These are phyloP conservation scores for Thalpophila matura DNA, from an alignment of 2,888 invertebrate species.

Conservation along the genomic window DNA sequence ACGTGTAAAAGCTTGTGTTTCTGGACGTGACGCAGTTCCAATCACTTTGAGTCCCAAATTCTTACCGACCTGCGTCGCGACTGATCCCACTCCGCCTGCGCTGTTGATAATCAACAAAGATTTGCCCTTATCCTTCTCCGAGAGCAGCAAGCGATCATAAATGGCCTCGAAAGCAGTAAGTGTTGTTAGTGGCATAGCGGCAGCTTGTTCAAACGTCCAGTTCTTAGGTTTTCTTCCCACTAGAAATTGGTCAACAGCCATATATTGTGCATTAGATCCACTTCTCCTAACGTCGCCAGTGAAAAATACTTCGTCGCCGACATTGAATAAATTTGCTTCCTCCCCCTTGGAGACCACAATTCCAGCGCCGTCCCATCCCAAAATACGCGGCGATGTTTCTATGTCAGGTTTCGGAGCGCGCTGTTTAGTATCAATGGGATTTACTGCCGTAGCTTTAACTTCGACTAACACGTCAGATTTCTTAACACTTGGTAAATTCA, in stretches of 20 bases:
- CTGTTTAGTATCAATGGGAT: conserved; percentile 83
- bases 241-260: conserved; percentile 77
- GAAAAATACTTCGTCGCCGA: conserved; percentile 85
- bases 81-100: conserved; percentile 84
- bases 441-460: conserved; percentile 83
- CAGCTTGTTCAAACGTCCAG: conserved; percentile 83
- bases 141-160: conserved; percentile 78
- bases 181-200: conserved; percentile 83
- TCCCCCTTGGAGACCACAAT: conserved; percentile 79
- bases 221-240: conserved; percentile 81
- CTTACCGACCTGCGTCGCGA: conserved; percentile 82
- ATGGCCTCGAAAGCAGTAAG: conserved; percentile 82
- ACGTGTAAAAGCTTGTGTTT: conserved; percentile 75
- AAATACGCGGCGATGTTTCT: conserved; percentile 76
- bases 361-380: conserved; percentile 86
- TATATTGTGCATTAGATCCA: conserved; percentile 83
- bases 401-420: conserved; percentile 79
- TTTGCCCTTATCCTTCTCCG: conserved; percentile 82
- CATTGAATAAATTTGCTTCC: conserved; percentile 70
- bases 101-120: conserved; percentile 83
- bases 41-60: conserved; percentile 82
- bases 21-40: conserved; percentile 83
- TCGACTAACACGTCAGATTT: conserved; percentile 80
- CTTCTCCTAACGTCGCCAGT: conserved; percentile 78
- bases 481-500: conserved; percentile 74